Base-by-base conservation (phyloP, 2,113 vertebrate genomes). In the Periophthalmodon schlosseri region DNA sequence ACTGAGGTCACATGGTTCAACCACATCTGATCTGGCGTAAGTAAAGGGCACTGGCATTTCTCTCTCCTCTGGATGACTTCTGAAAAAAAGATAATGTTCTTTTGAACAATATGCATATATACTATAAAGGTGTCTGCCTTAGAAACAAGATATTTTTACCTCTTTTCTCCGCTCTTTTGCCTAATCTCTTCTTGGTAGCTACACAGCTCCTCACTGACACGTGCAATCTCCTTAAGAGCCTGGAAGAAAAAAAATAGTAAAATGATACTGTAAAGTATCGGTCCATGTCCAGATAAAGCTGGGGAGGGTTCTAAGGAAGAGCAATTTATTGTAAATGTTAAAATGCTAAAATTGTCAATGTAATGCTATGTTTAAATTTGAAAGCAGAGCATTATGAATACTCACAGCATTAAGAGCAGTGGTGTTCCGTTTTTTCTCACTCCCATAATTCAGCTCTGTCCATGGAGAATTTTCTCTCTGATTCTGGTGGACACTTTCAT, bases 141-240 rank as follows among this genome's bases (percentile, higher is more conserved):
- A 14, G 14, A 28, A 15, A 24, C 4, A 64, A 47, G 14, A 21
- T 60, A 56, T 69, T 83, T 60, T 54, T 93, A 99, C 97, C 96
- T 95, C 92, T 87, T 93, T 34, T 91, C 82, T 74, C 92, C 92
- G 83, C 94, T 92, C 82, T 84, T 95, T 88, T 91, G 95, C 84
- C 84, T 92, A 81, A 97, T 96, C 93, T 98, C 95, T 83, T 98
- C 95, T 93, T 98, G 97, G 91, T 97, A 99, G 93, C 94, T 97
- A 88, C 96, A 98, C 67, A 99, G 93, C 85, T 99, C 98, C 91
- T 99, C 95, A 85, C 98, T 99, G 57, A 98, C 97, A 91, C 93
- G 94, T 52, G 96, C 96, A 77, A 99, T 97, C 95, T 99, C 98
- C 87, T 95, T 96, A 76, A 99, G 94, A 87, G 97, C 98, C 98